Evolutionary conservation across 2,797 vertebrate species (phyloP), one percentile per base, ranked within the genome.

Genomic region (Chromis chromis): DNA sequence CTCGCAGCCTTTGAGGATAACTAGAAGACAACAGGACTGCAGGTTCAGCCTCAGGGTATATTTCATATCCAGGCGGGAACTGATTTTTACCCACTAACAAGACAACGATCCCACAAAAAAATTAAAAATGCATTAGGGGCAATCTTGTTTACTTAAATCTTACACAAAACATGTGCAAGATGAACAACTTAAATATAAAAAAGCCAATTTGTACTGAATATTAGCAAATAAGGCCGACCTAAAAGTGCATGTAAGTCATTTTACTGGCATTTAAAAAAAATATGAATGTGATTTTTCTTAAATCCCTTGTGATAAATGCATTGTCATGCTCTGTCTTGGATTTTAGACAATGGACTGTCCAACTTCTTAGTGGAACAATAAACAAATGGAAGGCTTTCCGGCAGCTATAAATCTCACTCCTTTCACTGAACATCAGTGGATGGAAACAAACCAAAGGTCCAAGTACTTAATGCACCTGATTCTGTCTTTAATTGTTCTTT

Each of bases 1-100:
- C 24, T 56, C 10, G 0, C 42, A 62, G 73, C 24, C 52, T 52
- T 56, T 9, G 40, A 65, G 63, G 39, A 59, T n/a, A 73, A 69
- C 36, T 50, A 27, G 17, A 25, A 49, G 39, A n/a, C 54, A 61
- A 70, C 21, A 65, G 44, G 39, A 60, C 27, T 31, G 6, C 8
- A 59, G 40, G 33, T 55, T 55, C 21, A 56, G 48, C 50, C 52
- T 59, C 40, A 3, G 53, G 24, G 33, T 28, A 48, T 8, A 48
- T 8, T 21, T 19, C 21, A 7, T 10, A 21, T 11, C n/a, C 46
- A 21, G 8, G 9, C n/a, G 7, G n/a, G 19, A 11, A 48, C 8
- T 10, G 8, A 10, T 21, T 48, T 21, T n/a, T 21, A 48, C 8
- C n/a, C 46, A 48, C 46, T n/a, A 48, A 48, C 19, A 21, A 48